phyloP scores from a whole-genome alignment of 2,113 vertebrate species.

The Ciconia stormi region DNA sequence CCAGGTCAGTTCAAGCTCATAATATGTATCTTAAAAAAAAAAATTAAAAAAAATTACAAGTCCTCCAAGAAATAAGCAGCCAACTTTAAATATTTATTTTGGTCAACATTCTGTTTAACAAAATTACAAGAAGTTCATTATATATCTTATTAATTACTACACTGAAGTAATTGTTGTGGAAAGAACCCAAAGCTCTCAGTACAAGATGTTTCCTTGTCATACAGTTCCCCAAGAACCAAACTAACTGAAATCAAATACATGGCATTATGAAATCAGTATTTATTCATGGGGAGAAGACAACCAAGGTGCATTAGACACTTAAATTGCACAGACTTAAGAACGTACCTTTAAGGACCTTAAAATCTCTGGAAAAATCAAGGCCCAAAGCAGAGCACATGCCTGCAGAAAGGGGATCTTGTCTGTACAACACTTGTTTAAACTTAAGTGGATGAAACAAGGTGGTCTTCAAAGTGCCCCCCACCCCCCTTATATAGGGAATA shows the following conservation, averaged over 20 bases:
- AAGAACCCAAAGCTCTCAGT: background rate
- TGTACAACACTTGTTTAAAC: background rate
- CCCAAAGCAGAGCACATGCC: background rate
- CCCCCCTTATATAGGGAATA: background rate
- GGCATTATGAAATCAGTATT: background rate
- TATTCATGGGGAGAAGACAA: background rate
- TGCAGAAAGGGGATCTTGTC: background rate
- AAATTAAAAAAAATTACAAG: background rate
- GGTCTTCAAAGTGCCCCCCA: accelerated
- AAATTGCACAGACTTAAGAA: background rate
- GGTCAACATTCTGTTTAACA: background rate
- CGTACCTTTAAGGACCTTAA: background rate
- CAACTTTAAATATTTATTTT: background rate
- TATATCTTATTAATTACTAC: background rate
- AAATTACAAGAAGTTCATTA: background rate
- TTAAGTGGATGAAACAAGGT: background rate
- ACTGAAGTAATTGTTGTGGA: background rate
- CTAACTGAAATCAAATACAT: background rate
- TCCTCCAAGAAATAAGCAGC: background rate
- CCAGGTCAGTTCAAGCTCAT: background rate
- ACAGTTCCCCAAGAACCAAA: background rate
- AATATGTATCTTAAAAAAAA: background rate
- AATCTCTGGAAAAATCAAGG: background rate
- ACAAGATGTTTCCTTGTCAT: background rate
- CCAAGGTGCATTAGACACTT: background rate